Percentiles rank a stretch among this genome's conserved stretches.
phyloP scores from a whole-genome alignment of 2,113 vertebrate genomes.

The Perca schrenkii region DNA sequence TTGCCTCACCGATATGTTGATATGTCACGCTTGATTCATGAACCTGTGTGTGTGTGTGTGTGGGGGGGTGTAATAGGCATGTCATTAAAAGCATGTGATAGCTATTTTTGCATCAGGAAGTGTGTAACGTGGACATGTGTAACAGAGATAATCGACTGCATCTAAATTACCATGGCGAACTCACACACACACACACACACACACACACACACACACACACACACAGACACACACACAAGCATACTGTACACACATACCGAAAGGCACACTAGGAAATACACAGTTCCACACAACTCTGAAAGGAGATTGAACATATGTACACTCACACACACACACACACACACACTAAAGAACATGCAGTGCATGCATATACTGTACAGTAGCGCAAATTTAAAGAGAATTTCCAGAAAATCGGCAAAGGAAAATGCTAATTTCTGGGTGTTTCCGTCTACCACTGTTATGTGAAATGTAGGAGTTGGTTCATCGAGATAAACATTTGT shows the following conservation, averaged over 20 bases:
- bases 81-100: conserved; percentile 56
- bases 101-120: conserved; percentile 35
- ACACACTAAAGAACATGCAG: neutral
- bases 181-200: neutral
- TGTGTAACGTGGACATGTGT: conserved; percentile 37
- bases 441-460: no score
- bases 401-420: neutral
- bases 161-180: conserved; percentile 11
- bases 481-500: neutral
- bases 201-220: neutral
- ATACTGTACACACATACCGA: neutral
- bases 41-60: conserved; percentile 21
- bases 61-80: conserved; percentile 22
- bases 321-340: neutral
- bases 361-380: neutral
- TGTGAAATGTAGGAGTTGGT: neutral
- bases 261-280: neutral
- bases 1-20: conserved; percentile 47
- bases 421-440: no score
- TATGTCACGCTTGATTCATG: conserved; percentile 65
- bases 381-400: neutral
- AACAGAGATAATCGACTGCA: conserved; percentile 56
- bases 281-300: neutral
- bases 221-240: neutral
- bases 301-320: neutral